Evolutionary conservation across 53 echinoderm and acorn worm genomes (phyloP).

Genomic region (Crossaster papposus): DNA sequence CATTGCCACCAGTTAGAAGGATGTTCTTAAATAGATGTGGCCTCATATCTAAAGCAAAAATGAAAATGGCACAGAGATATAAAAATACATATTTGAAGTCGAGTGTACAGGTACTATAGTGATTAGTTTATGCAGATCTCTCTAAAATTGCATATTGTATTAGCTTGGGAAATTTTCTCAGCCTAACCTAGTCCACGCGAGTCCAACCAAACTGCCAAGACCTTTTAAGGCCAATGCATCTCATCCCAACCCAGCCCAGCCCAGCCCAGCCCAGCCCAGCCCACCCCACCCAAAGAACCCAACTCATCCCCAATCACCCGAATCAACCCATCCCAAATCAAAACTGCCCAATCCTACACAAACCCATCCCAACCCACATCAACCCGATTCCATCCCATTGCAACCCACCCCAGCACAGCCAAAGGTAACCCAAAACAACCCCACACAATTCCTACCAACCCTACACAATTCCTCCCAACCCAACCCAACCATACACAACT

Average conservation of each 20-base stretch:
- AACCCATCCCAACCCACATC: background rate
- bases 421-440: background rate
- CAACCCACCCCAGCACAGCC: background rate
- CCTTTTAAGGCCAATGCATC: background rate
- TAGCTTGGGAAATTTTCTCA: too few relatives aligned
- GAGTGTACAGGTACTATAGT: too few relatives aligned
- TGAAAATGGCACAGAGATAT: too few relatives aligned
- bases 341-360: background rate
- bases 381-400: background rate
- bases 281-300: background rate
- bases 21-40: conserved; percentile 96
- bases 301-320: background rate
- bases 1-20: conserved; percentile 93
- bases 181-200: background rate
- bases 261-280: background rate
- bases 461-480: background rate
- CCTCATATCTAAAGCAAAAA: conserved; percentile 71
- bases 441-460: background rate
- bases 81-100: too few relatives aligned
- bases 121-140: too few relatives aligned
- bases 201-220: background rate
- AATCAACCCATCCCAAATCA: background rate
- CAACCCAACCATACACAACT: background rate
- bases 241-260: background rate
- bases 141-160: too few relatives aligned